Base-by-base conservation (phyloP, 2,888 invertebrate genomes). In the Homarus gammarus region DNA sequence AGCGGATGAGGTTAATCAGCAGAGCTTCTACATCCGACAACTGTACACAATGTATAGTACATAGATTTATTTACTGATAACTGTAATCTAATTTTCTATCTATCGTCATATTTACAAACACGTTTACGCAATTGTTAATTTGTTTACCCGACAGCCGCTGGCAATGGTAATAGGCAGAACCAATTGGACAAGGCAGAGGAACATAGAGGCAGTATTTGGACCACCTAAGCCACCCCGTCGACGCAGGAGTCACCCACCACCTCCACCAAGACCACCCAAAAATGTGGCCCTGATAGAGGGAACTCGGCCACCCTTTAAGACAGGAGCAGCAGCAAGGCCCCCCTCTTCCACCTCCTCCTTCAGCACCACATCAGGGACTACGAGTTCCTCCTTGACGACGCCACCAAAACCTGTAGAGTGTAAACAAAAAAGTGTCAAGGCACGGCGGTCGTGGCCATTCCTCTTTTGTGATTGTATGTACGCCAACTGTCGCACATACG, bases 401-500 rank as follows among this genome's bases (percentile, higher is more conserved):
- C 44, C 85, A 56, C 83, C 49, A 1, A 12, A 33, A 51, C 40
- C 81, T n/a, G 38, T 61, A 3, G 15, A 51, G 12, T 22, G 22
- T 40, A 38, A 72, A 22, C 36, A 38, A 12, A 27, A 72, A 31
- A 72, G 27, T 38, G 15, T 31, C 18, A 70, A 70, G 15, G 31
- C 64, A 12, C 31, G 84, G 49, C 78, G 78, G 22, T 88, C 88
- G 10, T 88, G 88, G 88, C 88, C 88, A 6, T 88, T 88, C 75
- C 84, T 88, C 22, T 56, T 88, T 38, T 88, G 88, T 70, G 84
- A 88, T 44, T 88, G 88, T 44, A 44, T 88, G 10, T 88, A 88
- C 38, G 88, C 70, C 36, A 88, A 88, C 68, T 88, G 88, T 61
- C 75, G 83, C 18, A 78, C 44, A 31, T 84, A 88, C 31, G 88